Evolutionary conservation across 2,113 vertebrate genomes (phyloP).

Genomic region (Anarhynchus alexandrinus): DNA sequence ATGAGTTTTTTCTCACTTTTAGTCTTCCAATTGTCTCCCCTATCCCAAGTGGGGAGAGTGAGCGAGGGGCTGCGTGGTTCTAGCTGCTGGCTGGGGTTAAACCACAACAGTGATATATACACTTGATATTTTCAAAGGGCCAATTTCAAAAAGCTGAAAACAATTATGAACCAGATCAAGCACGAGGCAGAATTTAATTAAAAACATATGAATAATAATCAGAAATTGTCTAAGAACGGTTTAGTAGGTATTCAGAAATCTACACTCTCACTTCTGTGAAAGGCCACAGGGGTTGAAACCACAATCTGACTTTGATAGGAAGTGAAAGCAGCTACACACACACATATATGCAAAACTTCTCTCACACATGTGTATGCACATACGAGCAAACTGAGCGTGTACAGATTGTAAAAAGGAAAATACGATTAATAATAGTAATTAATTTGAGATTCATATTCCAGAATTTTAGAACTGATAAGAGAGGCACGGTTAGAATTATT

Average conservation of each 20-base stretch:
- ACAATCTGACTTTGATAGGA: not conserved
- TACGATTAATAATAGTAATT: not conserved
- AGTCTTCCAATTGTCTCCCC: not conserved
- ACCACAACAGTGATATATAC: not conserved
- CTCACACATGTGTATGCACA: not conserved
- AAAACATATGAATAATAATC: not conserved
- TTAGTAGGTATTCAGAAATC: not conserved
- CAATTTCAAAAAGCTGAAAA: conserved; percentile 17
- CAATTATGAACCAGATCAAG: not conserved
- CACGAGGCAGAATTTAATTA: conserved; percentile 11
- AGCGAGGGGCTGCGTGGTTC: not conserved
- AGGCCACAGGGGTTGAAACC: not conserved
- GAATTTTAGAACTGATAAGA: not conserved
- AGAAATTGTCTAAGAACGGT: not conserved
- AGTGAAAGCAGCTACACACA: not conserved
- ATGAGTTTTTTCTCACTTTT: not conserved
- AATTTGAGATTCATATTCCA: not conserved
- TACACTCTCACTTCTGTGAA: not conserved
- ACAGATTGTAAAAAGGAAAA: not conserved
- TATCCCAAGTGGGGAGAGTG: not conserved
- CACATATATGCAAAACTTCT: not conserved
- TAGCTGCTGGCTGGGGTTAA: not conserved
- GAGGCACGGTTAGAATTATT: not conserved
- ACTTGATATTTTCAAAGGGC: not conserved
- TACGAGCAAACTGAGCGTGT: not conserved